Conservation (phyloP, 92 coral and sea anemone species). For the Micromussa lordhowensis region DNA sequence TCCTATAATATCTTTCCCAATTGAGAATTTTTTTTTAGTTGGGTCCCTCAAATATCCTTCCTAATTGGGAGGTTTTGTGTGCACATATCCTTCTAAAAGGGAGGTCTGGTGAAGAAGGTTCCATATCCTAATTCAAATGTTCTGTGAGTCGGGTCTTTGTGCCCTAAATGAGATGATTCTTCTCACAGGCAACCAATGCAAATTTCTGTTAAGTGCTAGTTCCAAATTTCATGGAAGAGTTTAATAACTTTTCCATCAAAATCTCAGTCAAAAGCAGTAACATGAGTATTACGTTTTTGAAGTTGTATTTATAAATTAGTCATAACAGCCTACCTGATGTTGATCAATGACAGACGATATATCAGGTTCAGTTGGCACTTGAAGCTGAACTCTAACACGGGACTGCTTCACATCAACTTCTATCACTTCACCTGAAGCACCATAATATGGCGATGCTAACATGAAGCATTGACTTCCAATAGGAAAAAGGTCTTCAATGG, state of each 20-base stretch:
- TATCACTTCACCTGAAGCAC: slow-evolving; percentile 88
- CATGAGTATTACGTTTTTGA: too few species aligned
- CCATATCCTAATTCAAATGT: not conserved
- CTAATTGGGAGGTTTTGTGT: too few species aligned
- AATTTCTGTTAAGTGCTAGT: too few species aligned
- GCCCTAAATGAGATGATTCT: too few species aligned
- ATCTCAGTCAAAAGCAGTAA: too few species aligned
- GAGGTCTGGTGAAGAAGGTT: not conserved
- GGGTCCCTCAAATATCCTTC: not conserved
- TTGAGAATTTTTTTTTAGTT: not conserved
- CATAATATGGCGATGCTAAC: slow-evolving; percentile 94
- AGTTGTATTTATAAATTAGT: not conserved
- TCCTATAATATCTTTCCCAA: not conserved
- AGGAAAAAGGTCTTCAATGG: slow-evolving; percentile 91
- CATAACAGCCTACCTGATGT: slow-evolving; percentile 54
- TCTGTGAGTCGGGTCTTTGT: not conserved
- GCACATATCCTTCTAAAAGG: too few species aligned
- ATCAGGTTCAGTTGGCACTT: slow-evolving; percentile 88
- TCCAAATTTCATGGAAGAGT: too few species aligned
- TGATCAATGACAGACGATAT: slow-evolving; percentile 67
- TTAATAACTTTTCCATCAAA: too few species aligned
- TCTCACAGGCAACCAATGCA: too few species aligned
- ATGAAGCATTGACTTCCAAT: slow-evolving; percentile 89
- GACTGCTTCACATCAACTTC: slow-evolving; percentile 94
- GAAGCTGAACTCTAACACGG: slow-evolving; percentile 92